phyloP scores from a whole-genome alignment of 2,888 invertebrate genomes.

The Sicus ferrugineus region DNA sequence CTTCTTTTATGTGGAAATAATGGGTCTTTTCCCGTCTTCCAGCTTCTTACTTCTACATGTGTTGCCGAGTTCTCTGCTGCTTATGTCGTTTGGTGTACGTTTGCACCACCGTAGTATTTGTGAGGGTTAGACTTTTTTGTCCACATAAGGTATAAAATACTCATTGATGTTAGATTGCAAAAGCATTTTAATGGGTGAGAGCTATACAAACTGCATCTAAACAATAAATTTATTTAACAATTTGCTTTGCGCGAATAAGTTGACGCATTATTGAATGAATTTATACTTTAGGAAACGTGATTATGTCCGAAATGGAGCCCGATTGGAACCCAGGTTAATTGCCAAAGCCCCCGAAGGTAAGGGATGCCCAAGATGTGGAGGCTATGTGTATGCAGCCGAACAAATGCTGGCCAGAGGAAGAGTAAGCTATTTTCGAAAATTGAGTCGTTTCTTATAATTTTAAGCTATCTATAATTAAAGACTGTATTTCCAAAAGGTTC shows the following conservation, averaged over 20 bases:
- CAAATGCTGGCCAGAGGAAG: slow-evolving; percentile 90
- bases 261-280: background rate
- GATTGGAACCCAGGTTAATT: slow-evolving; percentile 75
- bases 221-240: background rate
- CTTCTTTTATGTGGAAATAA: no score
- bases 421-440: no score
- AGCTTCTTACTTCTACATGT: no score
- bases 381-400: slow-evolving; percentile 89
- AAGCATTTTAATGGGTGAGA: background rate
- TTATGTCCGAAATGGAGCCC: slow-evolving; percentile 70
- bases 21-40: no score
- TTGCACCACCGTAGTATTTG: no score
- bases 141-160: no score
- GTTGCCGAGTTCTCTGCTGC: no score
- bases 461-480: background rate
- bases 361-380: slow-evolving; percentile 89
- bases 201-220: no score
- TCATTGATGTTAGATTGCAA: no score
- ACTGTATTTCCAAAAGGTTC: background rate
- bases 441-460: no score
- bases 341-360: slow-evolving; percentile 85
- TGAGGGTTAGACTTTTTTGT: no score
- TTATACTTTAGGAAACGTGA: slow-evolving; percentile 31
- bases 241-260: background rate
- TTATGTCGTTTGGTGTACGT: no score